Base-by-base conservation (phyloP, 2,113 vertebrate genomes). In the Hemicordylus capensis region DNA sequence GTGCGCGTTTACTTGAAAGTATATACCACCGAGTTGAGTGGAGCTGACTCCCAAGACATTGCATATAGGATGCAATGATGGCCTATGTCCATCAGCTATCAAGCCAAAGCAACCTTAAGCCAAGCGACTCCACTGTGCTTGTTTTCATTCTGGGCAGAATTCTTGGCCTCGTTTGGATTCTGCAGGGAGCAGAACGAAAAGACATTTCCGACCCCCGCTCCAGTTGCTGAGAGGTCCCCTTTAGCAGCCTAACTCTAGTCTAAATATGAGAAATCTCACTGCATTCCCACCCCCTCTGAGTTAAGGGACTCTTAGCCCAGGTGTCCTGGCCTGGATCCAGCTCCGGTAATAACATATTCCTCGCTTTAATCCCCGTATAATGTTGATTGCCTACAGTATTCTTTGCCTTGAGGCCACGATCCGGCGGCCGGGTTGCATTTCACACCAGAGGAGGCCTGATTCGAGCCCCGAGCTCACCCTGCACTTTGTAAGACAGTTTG, bases 271-370 rank as follows among this genome's bases (percentile, higher is more conserved):
- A 44, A 44, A 37, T 10, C 63, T 69, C 28, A 31, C 63, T 28
- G 24, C 17, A 12, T 72, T 28, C 44, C 37, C 48, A 48, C 5
- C 59, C n/a, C 15, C n/a, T 56, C 48, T 3, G 37, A 37, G 39
- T 63, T 61, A 22, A 37, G 42, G 42, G 56, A 26, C 75, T 73
- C 34, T 37, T 83, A 44, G 51, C 76, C 76, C 67, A 84, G 46
- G 80, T 80, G 76, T 66, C 46, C 76, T 88, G 81, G 81, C 76
- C 46, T 6, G 6, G 9, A 2, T 79, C 81, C 81, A 88, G 37
- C 44, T 58, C 51, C 14, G 6, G 22, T 58, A 80, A 79, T 73
- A 59, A 66, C 75, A 79, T 28, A 14, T 51, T 78, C 75, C 37
- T 54, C 28, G 34, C 28, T 26, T 79, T 79, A 79, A 79, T 83